phyloP scores from a whole-genome alignment of 2,888 invertebrate species.

The Troides helena region DNA sequence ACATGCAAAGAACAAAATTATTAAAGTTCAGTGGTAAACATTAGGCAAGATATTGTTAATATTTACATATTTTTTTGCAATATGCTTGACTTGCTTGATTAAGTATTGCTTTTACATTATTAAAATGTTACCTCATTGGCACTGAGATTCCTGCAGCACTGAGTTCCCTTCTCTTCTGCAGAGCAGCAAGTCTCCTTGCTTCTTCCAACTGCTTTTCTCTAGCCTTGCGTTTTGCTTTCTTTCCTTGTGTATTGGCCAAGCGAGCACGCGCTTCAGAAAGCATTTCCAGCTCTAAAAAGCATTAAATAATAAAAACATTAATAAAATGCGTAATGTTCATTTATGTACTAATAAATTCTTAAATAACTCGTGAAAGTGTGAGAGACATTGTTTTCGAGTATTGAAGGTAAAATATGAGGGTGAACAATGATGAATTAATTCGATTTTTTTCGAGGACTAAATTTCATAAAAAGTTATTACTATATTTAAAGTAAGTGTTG shows the following conservation, averaged over 20 bases:
- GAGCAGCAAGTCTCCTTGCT: slow-evolving; percentile 95
- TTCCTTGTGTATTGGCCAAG: slow-evolving; percentile 98
- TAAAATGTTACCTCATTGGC: slow-evolving; percentile 61
- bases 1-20: background rate
- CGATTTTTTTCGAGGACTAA: too few relatives aligned
- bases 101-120: background rate
- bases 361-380: too few relatives aligned
- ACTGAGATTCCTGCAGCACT: slow-evolving; percentile 95
- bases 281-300: slow-evolving; percentile 94
- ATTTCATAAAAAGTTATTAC: background rate
- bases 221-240: slow-evolving; percentile 95
- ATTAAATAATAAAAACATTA: too few relatives aligned
- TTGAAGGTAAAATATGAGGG: too few relatives aligned
- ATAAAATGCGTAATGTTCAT: too few relatives aligned
- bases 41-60: background rate
- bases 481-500: background rate
- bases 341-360: too few relatives aligned
- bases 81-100: background rate
- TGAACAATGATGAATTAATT: too few relatives aligned
- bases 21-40: background rate
- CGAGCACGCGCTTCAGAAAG: slow-evolving; percentile 98
- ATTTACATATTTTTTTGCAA: too few relatives aligned
- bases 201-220: slow-evolving; percentile 99
- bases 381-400: too few relatives aligned
- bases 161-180: slow-evolving; percentile 98